These are phyloP conservation scores for Listronotus oregonensis DNA, from an alignment of 1,140 invertebrate genomes.

Conservation along the genomic window DNA sequence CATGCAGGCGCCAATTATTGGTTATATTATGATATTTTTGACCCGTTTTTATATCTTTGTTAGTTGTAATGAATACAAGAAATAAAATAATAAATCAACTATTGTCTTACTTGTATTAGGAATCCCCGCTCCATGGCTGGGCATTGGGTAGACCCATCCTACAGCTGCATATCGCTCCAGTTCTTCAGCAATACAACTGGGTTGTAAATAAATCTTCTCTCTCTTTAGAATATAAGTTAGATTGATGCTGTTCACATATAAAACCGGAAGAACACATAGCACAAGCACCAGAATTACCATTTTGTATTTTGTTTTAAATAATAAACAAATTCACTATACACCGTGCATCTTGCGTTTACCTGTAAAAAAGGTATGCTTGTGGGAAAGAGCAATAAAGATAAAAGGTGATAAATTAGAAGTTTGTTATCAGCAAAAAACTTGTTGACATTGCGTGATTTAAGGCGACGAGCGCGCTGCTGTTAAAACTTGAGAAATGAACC, in stretches of 20 bases:
- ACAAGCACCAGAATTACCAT: background rate
- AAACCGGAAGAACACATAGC: background rate
- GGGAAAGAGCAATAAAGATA: background rate
- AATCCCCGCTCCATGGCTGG: conserved; percentile 14
- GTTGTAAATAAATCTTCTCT: conserved; percentile 28
- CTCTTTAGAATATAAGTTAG: conserved; percentile 46
- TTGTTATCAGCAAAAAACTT: conserved; percentile 1
- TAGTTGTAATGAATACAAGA: too few relatives aligned
- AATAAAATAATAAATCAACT: too few relatives aligned
- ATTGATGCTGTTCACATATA: conserved; percentile 28
- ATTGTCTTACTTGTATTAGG: conserved; percentile 40
- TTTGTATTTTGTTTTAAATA: background rate
- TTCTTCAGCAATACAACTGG: conserved; percentile 45
- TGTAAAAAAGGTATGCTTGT: background rate
- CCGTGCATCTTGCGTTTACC: background rate
- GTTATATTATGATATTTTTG: too few relatives aligned
- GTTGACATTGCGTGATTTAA: too few relatives aligned
- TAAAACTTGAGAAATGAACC: too few relatives aligned
- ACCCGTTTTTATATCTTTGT: too few relatives aligned
- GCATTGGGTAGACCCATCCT: conserved; percentile 46
- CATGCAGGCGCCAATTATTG: too few relatives aligned
- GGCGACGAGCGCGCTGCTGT: too few relatives aligned
- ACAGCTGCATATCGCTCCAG: conserved; percentile 42
- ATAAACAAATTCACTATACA: background rate
- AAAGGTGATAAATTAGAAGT: conserved; percentile 8